phyloP scores from a whole-genome alignment of 2,113 vertebrate species.

The Eulemur macaco region DNA sequence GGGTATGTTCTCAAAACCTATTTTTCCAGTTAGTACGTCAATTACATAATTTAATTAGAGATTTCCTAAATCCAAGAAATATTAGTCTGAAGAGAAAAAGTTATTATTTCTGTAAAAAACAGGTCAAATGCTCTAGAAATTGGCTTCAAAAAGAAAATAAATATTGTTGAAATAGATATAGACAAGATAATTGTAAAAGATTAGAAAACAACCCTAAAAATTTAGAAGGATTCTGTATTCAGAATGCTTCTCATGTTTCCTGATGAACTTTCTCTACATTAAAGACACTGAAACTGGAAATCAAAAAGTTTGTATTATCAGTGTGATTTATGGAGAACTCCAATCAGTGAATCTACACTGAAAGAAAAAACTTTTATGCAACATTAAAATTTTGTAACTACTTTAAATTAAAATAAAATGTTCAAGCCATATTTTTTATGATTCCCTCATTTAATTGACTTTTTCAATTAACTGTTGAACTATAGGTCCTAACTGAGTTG shows the following conservation, averaged over 20 bases:
- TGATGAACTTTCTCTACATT: not conserved
- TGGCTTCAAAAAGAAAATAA: not conserved
- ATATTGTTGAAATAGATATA: not conserved
- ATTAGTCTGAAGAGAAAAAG: slow-evolving; percentile 12
- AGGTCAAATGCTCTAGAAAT: not conserved
- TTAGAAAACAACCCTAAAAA: not conserved
- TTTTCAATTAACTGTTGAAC: slow-evolving; percentile 19
- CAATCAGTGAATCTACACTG: not conserved
- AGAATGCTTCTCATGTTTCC: not conserved
- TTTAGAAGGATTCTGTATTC: not conserved
- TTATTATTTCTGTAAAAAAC: not conserved
- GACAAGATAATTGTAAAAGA: not conserved
- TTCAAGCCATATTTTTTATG: not conserved
- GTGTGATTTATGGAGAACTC: not conserved
- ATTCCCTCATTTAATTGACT: not conserved
- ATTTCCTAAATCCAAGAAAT: slow-evolving; percentile 21
- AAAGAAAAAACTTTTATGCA: not conserved
- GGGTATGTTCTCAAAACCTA: not conserved
- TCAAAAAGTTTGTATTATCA: slow-evolving; percentile 7
- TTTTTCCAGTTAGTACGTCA: not conserved
- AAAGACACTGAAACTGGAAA: not conserved
- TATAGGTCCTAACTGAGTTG: not conserved
- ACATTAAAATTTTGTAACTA: slow-evolving; percentile 7
- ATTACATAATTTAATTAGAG: not conserved
- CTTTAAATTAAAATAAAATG: slow-evolving; percentile 23